Evolutionary conservation across 2,797 vertebrate genomes (phyloP), one percentile per base, ranked within the genome.

Genomic region (Moxostoma hubbsi): DNA sequence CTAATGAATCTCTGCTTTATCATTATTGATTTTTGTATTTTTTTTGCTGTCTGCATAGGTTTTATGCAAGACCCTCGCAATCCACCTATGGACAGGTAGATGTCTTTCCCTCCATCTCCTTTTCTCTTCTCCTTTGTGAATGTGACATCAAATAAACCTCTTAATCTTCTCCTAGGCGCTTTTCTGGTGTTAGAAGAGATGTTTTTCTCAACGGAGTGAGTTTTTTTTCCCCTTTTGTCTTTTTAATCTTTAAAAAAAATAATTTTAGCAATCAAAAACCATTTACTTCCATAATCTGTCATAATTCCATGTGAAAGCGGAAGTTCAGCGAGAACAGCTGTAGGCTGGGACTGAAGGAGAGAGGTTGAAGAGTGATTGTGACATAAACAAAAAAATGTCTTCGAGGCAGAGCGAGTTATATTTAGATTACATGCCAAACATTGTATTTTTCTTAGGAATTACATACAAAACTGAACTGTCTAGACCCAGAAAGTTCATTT

Each of bases 161-260:
- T 63, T 6, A n/a, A 73, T 55, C 16, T 73, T 15, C 66, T 58
- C 94, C 90, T 94, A 97, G 97, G 91, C 94, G 97, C 85, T 98
- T 98, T 92, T 95, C 97, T 88, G 94, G 95, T 83, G 95, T 98
- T 67, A 94, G 98, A 53, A 93, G 98, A 86, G 98, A 99, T 85
- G 96, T 98, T 18, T 98, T 99, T 90, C 95, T 98, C 87, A 99
- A 99, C 62, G 98, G 98, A 94, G 98, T 99, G 92, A 98, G 98
- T 94, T 80, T 73, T 46, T 75, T 3, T 76, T 57, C n/a, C 24
- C 24, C 24, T 24, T 51, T 6, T 57, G 8, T 68, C n/a, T 10
- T 51, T 13, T 15, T 50, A 2, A 18, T 8, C 16, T 36, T 36
- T 36, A 36, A 36, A 36, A 36, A 36, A 36, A 36, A 36, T 0